These are phyloP conservation scores for Botia almorhae DNA, from an alignment of 2,797 vertebrate species.

Conservation along the genomic window DNA sequence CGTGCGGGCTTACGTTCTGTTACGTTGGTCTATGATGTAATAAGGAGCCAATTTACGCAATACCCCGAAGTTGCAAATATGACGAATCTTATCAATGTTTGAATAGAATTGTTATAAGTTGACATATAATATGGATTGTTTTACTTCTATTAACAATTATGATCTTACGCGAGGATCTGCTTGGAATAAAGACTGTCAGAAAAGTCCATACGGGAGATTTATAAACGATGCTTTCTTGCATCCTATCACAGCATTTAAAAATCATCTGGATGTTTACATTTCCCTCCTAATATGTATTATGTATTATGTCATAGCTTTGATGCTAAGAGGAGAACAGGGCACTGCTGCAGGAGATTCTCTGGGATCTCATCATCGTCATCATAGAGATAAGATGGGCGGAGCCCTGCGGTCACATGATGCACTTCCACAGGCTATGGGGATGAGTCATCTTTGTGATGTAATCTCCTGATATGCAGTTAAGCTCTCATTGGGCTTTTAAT, in stretches of 20 bases:
- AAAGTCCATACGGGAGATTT: no score
- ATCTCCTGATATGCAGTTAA: constrained; percentile 69
- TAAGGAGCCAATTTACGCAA: not conserved
- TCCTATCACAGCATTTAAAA: not conserved
- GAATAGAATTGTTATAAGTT: not conserved
- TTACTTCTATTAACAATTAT: not conserved
- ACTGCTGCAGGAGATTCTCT: not conserved
- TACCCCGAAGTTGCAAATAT: not conserved
- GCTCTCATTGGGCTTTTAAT: constrained; percentile 54
- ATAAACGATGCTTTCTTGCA: not conserved
- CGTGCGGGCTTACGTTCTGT: constrained; percentile 18
- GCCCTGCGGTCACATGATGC: constrained; percentile 40
- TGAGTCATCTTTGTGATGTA: constrained; percentile 77
- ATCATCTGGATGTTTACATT: not conserved
- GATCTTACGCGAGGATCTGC: not conserved
- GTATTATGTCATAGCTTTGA: constrained; percentile 33
- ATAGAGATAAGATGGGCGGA: constrained; percentile 36
- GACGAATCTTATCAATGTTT: not conserved
- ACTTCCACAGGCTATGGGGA: constrained; percentile 47
- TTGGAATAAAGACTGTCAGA: not conserved
- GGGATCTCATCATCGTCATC: constrained; percentile 30
- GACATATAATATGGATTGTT: not conserved
- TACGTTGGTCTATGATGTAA: not conserved
- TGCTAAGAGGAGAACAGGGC: not conserved
- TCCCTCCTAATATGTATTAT: not conserved